Conservation (phyloP, 2,888 invertebrate species). For the Cheilosia grossa region DNA sequence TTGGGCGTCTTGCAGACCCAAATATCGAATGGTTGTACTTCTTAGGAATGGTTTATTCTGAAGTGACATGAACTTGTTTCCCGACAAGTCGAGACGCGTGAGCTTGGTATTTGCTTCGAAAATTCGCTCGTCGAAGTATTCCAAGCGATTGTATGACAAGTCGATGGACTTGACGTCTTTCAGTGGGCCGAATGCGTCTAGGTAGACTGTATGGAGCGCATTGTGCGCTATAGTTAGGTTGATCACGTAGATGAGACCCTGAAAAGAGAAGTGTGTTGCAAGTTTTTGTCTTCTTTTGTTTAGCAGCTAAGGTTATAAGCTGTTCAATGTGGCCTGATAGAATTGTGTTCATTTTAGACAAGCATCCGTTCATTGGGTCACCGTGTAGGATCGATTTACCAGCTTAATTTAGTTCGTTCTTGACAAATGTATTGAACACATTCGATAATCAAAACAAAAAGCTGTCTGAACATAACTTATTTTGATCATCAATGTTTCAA, state of each 20-base stretch:
- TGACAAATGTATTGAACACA: too few relatives aligned
- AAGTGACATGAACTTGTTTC: conserved; percentile 86
- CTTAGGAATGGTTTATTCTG: conserved; percentile 85
- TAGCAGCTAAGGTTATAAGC: too few relatives aligned
- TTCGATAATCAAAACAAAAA: too few relatives aligned
- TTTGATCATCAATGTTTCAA: too few relatives aligned
- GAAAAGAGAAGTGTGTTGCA: neutral
- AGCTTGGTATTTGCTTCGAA: conserved; percentile 85
- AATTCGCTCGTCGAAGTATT: conserved; percentile 84
- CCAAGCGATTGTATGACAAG: conserved; percentile 86
- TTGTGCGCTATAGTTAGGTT: conserved; percentile 84
- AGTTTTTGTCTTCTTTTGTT: too few relatives aligned
- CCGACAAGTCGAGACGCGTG: conserved; percentile 85
- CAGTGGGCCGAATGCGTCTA: conserved; percentile 86
- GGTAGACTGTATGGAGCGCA: conserved; percentile 86
- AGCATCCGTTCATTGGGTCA: too few relatives aligned
- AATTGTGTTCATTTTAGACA: too few relatives aligned
- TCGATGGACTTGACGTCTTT: conserved; percentile 84
- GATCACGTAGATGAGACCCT: conserved; percentile 79
- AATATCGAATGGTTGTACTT: conserved; percentile 84
- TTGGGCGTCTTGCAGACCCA: conserved; percentile 86
- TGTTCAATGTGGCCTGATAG: too few relatives aligned
- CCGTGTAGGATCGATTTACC: too few relatives aligned
- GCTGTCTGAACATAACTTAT: too few relatives aligned
- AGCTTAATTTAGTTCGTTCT: too few relatives aligned